Conservation (phyloP, 1,140 invertebrate genomes). For the Drosophila trapezifrons region DNA sequence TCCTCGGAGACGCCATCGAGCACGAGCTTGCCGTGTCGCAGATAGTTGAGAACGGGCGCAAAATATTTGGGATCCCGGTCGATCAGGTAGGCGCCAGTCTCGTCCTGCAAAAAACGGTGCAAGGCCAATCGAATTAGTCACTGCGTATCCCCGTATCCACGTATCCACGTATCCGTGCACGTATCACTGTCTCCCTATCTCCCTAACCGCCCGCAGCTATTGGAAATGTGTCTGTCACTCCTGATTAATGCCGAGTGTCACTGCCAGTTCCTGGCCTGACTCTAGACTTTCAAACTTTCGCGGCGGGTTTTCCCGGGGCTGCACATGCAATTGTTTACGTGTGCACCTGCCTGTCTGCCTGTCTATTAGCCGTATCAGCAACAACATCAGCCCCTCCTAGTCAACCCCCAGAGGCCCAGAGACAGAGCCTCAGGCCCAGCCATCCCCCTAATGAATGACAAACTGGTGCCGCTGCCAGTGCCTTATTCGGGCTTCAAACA, state of each 20-base stretch:
- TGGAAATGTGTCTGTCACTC: conserved; percentile 34
- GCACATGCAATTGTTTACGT: conserved; percentile 23
- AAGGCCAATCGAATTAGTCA: conserved; percentile 36
- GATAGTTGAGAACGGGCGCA: conserved; percentile 98
- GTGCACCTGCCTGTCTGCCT: conserved; percentile 1
- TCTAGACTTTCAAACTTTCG: background rate
- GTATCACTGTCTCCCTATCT: background rate
- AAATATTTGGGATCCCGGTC: conserved; percentile 99
- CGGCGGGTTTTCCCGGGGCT: background rate
- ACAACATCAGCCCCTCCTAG: background rate
- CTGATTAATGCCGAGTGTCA: conserved; percentile 9
- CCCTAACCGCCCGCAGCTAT: conserved; percentile 1
- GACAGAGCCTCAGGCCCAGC: too few relatives aligned
- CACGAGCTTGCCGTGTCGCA: conserved; percentile 98
- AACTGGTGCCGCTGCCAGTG: conserved; percentile 13
- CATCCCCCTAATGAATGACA: background rate
- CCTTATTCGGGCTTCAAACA: conserved; percentile 27
- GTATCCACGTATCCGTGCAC: background rate
- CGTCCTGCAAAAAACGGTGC: conserved; percentile 89
- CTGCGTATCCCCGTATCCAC: too few relatives aligned
- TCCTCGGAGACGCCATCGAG: conserved; percentile 98
- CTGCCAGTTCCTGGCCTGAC: background rate
- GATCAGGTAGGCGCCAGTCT: conserved; percentile 98
- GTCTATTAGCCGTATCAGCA: background rate
- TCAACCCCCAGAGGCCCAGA: too few relatives aligned